Conservation (phyloP, 2,888 invertebrate genomes). For the Empis stercorea region DNA sequence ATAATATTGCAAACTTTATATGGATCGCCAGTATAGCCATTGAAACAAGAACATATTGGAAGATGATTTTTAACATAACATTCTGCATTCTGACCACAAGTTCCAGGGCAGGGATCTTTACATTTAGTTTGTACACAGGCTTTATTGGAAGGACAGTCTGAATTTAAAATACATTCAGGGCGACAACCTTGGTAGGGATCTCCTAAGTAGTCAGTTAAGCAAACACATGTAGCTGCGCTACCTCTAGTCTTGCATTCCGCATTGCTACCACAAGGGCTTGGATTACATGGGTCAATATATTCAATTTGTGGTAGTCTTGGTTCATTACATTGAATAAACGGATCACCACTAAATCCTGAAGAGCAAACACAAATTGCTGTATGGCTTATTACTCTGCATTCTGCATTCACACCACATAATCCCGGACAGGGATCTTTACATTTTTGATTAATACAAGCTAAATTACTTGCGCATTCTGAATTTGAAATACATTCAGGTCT, state of each 20-base stretch:
- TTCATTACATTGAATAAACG: conserved; percentile 47
- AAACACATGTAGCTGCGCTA: conserved; percentile 50
- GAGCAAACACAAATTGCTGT: conserved; percentile 61
- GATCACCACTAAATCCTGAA: conserved; percentile 52
- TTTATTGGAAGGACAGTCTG: conserved; percentile 59
- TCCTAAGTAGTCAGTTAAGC: conserved; percentile 48
- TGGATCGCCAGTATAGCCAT: conserved; percentile 57
- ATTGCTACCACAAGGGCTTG: conserved; percentile 67
- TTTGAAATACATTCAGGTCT: conserved; percentile 68
- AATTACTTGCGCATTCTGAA: conserved; percentile 58
- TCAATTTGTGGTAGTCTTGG: not conserved
- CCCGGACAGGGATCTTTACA: conserved; percentile 60
- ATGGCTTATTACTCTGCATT: conserved; percentile 41
- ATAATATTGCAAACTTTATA: conserved; percentile 49
- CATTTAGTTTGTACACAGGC: conserved; percentile 67
- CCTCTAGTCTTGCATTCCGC: conserved; percentile 51
- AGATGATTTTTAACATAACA: conserved; percentile 64
- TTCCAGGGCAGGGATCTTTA: conserved; percentile 65
- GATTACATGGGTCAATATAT: conserved; percentile 46
- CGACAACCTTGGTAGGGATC: conserved; percentile 56
- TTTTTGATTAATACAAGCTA: conserved; percentile 61
- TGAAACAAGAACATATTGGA: conserved; percentile 56
- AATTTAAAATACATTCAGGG: conserved; percentile 67
- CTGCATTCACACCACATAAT: conserved; percentile 48
- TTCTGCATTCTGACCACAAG: conserved; percentile 58